These are phyloP conservation scores for Drosophila recens DNA, from an alignment of 2,888 invertebrate genomes.

Conservation along the genomic window DNA sequence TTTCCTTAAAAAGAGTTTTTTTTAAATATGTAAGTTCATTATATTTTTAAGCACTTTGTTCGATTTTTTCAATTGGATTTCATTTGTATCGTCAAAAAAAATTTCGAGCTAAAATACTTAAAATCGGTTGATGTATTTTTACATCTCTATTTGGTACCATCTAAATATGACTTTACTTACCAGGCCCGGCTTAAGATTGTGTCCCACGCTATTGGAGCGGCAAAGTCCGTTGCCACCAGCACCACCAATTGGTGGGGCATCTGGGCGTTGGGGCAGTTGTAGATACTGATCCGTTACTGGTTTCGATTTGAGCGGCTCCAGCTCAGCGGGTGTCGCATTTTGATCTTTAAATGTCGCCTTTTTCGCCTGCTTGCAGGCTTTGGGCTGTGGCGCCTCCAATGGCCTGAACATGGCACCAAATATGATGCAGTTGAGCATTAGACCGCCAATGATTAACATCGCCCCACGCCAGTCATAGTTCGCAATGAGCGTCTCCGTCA, in stretches of 20 bases:
- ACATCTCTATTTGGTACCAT: too few species aligned
- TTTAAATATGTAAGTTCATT: too few species aligned
- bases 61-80: too few species aligned
- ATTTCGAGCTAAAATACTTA: too few species aligned
- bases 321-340: constrained; percentile 78
- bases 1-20: too few species aligned
- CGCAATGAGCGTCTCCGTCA: constrained; percentile 89
- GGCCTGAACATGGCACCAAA: constrained; percentile 97
- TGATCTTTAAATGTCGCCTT: constrained; percentile 73
- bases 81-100: too few species aligned
- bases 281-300: constrained; percentile 74
- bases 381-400: constrained; percentile 86
- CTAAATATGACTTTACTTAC: constrained; percentile 50
- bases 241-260: constrained; percentile 18
- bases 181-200: constrained; percentile 70
- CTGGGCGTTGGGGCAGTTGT: constrained; percentile 72
- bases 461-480: constrained; percentile 95
- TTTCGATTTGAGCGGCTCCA: constrained; percentile 79
- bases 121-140: too few species aligned
- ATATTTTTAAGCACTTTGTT: too few species aligned
- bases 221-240: constrained; percentile 58
- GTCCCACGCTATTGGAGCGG: constrained; percentile 84
- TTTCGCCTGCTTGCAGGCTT: constrained; percentile 38
- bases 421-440: constrained; percentile 93
- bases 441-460: constrained; percentile 93